A percentile compares a stretch with the other conserved stretches of the same genome.
These are phyloP conservation scores for Meiosimyza platycephala DNA, from an alignment of 2,888 invertebrate genomes.

Conservation along the genomic window DNA sequence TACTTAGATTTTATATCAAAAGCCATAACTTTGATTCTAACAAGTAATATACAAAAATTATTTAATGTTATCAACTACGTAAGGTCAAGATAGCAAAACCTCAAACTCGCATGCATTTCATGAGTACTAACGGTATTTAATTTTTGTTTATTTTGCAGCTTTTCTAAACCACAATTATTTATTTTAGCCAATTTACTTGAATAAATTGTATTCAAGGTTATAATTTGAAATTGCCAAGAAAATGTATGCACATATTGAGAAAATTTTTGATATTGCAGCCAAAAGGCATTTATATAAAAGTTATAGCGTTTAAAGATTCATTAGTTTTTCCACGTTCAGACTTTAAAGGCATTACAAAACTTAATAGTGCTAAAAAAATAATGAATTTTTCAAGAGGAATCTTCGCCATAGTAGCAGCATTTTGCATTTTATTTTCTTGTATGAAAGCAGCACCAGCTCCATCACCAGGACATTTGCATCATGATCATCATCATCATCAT, in stretches of 20 bases:
- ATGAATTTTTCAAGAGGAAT: constrained; percentile 44
- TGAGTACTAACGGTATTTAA: too few relatives aligned
- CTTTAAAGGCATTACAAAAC: background rate
- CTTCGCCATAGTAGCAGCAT: constrained; percentile 40
- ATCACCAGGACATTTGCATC: constrained; percentile 42
- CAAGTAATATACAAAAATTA: too few relatives aligned
- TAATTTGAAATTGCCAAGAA: constrained; percentile 29
- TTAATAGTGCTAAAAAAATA: constrained; percentile 9
- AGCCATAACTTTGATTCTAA: too few relatives aligned
- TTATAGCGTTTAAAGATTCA: background rate
- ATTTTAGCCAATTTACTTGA: too few relatives aligned
- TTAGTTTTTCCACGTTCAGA: too few relatives aligned
- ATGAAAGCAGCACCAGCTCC: constrained; percentile 34
- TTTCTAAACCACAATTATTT: too few relatives aligned
- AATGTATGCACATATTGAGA: background rate
- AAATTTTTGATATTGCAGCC: constrained; percentile 32
- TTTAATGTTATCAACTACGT: too few relatives aligned
- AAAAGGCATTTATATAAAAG: constrained; percentile 16
- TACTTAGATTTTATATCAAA: too few relatives aligned
- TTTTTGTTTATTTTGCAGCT: too few relatives aligned
- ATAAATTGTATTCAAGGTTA: too few relatives aligned
- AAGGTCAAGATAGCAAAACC: too few relatives aligned
- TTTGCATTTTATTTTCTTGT: constrained; percentile 31
- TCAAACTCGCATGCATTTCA: too few relatives aligned
- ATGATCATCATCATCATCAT: constrained; percentile 38